Evolutionary conservation across 2,888 invertebrate species (phyloP).

Genomic region (Coelogynopora nodosa): DNA sequence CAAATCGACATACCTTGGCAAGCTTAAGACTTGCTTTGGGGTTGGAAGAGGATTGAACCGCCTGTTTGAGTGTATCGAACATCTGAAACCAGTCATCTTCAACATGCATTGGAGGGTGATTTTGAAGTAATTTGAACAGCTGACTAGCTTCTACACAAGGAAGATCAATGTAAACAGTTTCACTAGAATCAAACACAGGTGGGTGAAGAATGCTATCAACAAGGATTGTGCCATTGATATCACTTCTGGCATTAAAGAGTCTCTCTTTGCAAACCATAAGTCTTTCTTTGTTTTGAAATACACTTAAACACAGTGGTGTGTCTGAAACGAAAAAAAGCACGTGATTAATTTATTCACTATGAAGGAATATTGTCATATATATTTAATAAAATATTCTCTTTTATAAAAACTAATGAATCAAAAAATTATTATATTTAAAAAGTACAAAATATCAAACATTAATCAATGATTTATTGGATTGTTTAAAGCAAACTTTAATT

Average conservation of each 20-base stretch:
- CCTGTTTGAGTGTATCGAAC: neutral
- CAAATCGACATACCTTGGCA: neutral
- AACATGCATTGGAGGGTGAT: neutral
- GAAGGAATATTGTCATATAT: no score
- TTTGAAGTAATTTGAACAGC: constrained; percentile 15
- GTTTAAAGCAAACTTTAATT: no score
- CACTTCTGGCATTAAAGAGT: constrained; percentile 74
- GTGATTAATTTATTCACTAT: no score
- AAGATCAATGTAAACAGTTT: constrained; percentile 76
- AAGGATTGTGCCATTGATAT: constrained; percentile 83
- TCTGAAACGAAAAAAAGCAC: no score
- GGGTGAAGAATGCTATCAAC: constrained; percentile 83
- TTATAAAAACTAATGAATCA: no score
- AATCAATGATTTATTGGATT: no score
- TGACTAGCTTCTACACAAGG: constrained; percentile 69
- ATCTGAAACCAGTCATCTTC: neutral
- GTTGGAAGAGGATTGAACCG: neutral
- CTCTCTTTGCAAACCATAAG: neutral
- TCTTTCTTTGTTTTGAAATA: neutral
- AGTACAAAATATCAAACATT: no score
- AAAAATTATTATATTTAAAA: no score
- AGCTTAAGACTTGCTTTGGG: neutral
- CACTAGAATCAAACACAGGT: constrained; percentile 73
- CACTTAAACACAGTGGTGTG: neutral
- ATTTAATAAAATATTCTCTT: no score